Evolutionary conservation across 2,888 invertebrate genomes (phyloP), one percentile per base, ranked within the genome.

Genomic region (Synergus laeviventris): DNA sequence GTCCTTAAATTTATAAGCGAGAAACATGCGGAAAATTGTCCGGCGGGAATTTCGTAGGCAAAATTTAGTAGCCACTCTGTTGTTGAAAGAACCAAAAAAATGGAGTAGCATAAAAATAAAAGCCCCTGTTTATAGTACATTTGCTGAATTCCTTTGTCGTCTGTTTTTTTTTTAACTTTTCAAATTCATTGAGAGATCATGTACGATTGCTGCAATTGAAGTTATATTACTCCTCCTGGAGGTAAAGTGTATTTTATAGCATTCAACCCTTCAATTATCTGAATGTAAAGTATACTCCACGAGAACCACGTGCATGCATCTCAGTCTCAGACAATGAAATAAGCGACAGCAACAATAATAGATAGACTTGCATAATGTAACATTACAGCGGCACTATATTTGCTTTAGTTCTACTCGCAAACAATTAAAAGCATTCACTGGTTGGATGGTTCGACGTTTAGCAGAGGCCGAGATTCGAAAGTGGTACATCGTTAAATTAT

Each of bases 391-490:
- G 70, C 45, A 70, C 70, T 70, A 70, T 70, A 70, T 70, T 70
- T 70, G 49, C 70, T 70, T 70, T 70, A 49, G 49, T 70, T 70
- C 70, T 70, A 70, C 70, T 70, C 36, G 49, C 70, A 70, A 70
- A 70, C 70, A 70, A 70, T 70, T 70, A 70, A 70, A 70, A 70
- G 70, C 70, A 49, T 70, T 70, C 36, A 70, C 70, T 49, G 49
- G 70, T 70, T 70, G 70, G 49, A 70, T 45, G 49, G 70, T 70
- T 70, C 49, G 70, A 70, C 70, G 70, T 70, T 59, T 59, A 78
- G 78, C 75, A 75, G 61, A 62, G 70, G 73, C 76, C 81, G 76
- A 77, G 81, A 81, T 79, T 81, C 75, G 81, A 81, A 81, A 81
- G 81, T 80, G 81, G 79, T 77, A 78, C 75, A 66, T 31, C 74